Evolutionary conservation across 2,113 vertebrate genomes (phyloP).

Genomic region (Tragelaphus strepsiceros): DNA sequence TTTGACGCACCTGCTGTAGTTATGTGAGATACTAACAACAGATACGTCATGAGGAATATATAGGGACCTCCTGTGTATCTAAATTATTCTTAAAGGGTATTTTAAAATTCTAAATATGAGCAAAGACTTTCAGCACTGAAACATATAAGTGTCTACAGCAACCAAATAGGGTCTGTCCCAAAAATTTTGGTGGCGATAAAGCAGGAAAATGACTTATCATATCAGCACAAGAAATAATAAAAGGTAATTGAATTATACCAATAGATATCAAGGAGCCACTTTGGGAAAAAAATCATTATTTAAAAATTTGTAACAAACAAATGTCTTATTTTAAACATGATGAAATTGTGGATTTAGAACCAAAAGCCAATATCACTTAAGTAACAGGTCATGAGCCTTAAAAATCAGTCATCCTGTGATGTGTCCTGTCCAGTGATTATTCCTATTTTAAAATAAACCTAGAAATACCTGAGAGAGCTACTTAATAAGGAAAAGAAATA

Average conservation of each 20-base stretch:
- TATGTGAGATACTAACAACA: fast-evolving
- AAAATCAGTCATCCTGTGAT: background rate
- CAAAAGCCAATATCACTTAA: background rate
- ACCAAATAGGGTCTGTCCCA: background rate
- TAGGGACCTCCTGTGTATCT: background rate
- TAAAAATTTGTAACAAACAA: background rate
- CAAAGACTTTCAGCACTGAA: background rate
- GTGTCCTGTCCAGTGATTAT: background rate
- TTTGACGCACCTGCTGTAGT: fast-evolving
- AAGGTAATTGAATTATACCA: background rate
- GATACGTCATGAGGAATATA: fast-evolving
- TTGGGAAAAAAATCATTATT: background rate
- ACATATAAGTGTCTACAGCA: background rate
- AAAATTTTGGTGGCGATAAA: background rate
- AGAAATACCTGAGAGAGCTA: background rate
- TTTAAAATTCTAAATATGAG: background rate
- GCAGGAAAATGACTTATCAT: background rate
- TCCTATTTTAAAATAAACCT: background rate
- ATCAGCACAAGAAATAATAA: background rate
- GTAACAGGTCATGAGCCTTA: background rate
- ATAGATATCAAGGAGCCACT: background rate
- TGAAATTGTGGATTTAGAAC: background rate
- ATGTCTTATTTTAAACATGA: background rate
- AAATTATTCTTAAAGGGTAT: background rate
- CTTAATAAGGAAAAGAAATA: background rate